Percentiles rank a stretch among this genome's conserved stretches.
These are phyloP conservation scores for Drosophila rhopaloa DNA, from an alignment of 1,140 invertebrate genomes.

Conservation along the genomic window DNA sequence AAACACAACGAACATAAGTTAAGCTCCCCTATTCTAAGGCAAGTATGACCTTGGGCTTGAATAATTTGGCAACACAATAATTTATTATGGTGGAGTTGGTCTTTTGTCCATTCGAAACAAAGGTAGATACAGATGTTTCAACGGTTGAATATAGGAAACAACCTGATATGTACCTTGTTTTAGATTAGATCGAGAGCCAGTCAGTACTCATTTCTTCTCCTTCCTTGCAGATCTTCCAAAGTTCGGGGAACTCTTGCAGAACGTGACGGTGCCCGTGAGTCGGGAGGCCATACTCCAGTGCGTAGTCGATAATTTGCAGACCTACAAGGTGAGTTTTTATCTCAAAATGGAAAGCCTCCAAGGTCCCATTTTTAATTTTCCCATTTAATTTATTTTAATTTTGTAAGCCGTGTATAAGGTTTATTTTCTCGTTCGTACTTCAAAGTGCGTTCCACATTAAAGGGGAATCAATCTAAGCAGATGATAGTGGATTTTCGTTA, in stretches of 20 bases:
- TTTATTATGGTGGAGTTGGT: not conserved
- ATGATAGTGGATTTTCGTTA: no score
- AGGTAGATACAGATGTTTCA: slow-evolving; percentile 75
- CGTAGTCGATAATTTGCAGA: slow-evolving; percentile 90
- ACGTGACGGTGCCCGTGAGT: slow-evolving; percentile 90
- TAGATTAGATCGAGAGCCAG: slow-evolving; percentile 34
- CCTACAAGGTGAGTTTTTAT: slow-evolving; percentile 88
- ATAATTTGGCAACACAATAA: not conserved
- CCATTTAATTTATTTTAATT: no score
- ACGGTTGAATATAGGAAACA: slow-evolving; percentile 43
- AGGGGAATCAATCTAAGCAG: no score
- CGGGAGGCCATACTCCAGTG: slow-evolving; percentile 90
- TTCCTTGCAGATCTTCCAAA: slow-evolving; percentile 88
- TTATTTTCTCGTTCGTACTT: no score
- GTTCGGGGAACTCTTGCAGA: slow-evolving; percentile 90
- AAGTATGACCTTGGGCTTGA: slow-evolving; percentile 35
- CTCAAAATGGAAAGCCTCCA: no score
- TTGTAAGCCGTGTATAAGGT: no score
- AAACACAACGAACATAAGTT: slow-evolving; percentile 33
- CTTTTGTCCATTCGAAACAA: slow-evolving; percentile 52
- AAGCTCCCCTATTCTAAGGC: slow-evolving; percentile 76
- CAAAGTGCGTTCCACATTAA: no score
- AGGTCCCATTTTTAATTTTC: no score
- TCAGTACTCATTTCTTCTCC: not conserved
- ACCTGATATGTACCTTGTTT: slow-evolving; percentile 73